Conservation (phyloP, 2,888 invertebrate genomes). For the Lasioglossum pauxillum region DNA sequence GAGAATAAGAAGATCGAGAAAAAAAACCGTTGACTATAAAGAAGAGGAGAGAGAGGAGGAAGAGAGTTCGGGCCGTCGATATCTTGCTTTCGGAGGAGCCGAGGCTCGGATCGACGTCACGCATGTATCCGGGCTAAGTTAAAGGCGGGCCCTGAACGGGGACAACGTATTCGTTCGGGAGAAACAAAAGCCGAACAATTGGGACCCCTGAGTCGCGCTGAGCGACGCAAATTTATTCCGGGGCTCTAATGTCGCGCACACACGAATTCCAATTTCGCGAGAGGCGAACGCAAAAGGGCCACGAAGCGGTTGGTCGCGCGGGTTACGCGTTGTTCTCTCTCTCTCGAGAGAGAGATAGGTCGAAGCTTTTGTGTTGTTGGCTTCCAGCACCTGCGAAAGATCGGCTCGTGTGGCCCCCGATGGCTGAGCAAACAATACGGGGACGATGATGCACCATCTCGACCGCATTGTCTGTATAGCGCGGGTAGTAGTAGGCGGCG, state of each 20-base stretch:
- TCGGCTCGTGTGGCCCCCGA: conserved; percentile 66
- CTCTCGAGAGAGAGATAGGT: not conserved
- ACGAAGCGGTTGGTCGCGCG: conserved; percentile 7
- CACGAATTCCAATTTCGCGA: conserved; percentile 42
- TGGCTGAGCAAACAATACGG: conserved; percentile 78
- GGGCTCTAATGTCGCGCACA: conserved; percentile 22
- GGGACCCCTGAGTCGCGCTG: conserved; percentile 6
- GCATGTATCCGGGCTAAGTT: conserved; percentile 24
- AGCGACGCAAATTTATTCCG: conserved; percentile 47
- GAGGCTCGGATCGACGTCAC: conserved; percentile 28
- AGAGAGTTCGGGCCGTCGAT: conserved; percentile 29
- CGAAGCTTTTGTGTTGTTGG: conserved; percentile 48
- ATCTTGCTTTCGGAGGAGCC: conserved; percentile 32
- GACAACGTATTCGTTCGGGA: conserved; percentile 40
- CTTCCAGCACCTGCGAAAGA: conserved; percentile 75
- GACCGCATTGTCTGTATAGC: conserved; percentile 75
- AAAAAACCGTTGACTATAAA: conserved; percentile 47
- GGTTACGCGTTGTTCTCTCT: conserved; percentile 26
- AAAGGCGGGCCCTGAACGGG: conserved; percentile 9
- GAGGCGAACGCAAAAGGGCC: not conserved
- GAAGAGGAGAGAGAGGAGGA: conserved; percentile 20
- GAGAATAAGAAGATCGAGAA: conserved; percentile 50
- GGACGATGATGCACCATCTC: conserved; percentile 78
- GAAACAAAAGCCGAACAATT: conserved; percentile 43
- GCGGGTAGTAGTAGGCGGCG: conserved; percentile 79